Evolutionary conservation across 64 coral and sea anemone species (phyloP).

Genomic region (Stylophora pistillata): DNA sequence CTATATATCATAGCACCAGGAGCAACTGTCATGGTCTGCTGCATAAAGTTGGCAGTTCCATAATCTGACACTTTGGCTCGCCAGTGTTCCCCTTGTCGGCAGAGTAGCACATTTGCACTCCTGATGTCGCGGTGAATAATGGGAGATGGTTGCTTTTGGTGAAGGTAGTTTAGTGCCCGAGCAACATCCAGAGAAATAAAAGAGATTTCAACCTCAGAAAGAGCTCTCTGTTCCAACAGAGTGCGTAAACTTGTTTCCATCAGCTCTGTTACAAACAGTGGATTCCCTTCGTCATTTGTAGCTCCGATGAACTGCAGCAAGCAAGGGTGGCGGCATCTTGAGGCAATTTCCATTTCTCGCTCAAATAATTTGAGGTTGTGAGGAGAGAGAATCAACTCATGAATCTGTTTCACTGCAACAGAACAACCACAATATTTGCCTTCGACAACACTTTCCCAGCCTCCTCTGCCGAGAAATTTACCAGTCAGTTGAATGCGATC

Average conservation of each 20-base stretch:
- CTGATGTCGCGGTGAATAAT: constrained; percentile 41
- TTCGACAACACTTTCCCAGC: constrained; percentile 14
- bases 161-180: constrained; percentile 39
- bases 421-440: constrained; percentile 22
- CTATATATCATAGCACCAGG: not conserved
- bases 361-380: constrained; percentile 30
- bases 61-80: constrained; percentile 52
- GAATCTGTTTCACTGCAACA: constrained; percentile 58
- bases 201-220: not conserved
- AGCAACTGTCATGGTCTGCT: not conserved
- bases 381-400: constrained; percentile 43
- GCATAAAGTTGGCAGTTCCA: constrained; percentile 12
- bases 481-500: constrained; percentile 11
- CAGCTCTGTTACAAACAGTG: constrained; percentile 42
- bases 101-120: constrained; percentile 54
- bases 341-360: constrained; percentile 57
- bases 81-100: constrained; percentile 1
- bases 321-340: constrained; percentile 57
- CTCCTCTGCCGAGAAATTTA: constrained; percentile 26
- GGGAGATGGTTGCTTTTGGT: constrained; percentile 4
- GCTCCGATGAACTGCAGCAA: constrained; percentile 45
- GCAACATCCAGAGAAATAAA: constrained; percentile 11
- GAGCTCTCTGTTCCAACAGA: not conserved
- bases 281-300: constrained; percentile 16
- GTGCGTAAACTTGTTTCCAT: constrained; percentile 7